Evolutionary conservation across 2,113 vertebrate genomes (phyloP), one percentile per base, ranked within the genome.

Genomic region (Oxyruncus cristatus): DNA sequence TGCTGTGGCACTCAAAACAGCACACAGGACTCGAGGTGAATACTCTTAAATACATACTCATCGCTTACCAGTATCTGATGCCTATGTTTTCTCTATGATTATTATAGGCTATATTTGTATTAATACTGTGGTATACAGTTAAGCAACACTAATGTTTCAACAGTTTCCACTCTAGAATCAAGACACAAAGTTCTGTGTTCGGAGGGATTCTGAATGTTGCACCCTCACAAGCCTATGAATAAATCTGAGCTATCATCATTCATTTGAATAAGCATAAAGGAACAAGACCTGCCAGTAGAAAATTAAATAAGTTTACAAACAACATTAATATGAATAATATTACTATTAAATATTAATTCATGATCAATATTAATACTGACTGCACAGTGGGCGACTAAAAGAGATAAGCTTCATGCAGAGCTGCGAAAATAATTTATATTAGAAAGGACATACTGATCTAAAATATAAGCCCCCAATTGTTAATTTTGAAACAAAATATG

Each of bases 1-100:
- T 30, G 21, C 8, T 46, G 10, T 39, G 15, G 20, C 14, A 5
- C 19, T 82, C 5, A 2, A 61, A 30, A 67, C 10, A 39, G 11
- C 39, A 16, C 26, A 30, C 15, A 61, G 33, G 53, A 26, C 33
- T 46, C 23, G 9, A 52, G 17, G 15, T 4, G 15, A 30, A 30
- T 14, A 17, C 15, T 74, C 49, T 28, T 44, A 72, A 79, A 65
- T 24, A 53, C 19, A 8, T 39, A 13, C 4, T 73, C 4, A 1
- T 59, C 0, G 2, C 4, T 70, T 50, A 47, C 7, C 1, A 4
- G 1, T 59, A 32, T 41, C 81, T 32, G 26, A n/a, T 74, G 3
- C 22, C 22, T 49, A 14, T 23, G 53, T 79, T 93, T 95, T 79
- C 44, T 30, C 30, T 30, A 61, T 41, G 13, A 1, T 80, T 84